These are phyloP conservation scores for Antheraea pernyi DNA, from an alignment of 1,140 invertebrate genomes.

Conservation along the genomic window DNA sequence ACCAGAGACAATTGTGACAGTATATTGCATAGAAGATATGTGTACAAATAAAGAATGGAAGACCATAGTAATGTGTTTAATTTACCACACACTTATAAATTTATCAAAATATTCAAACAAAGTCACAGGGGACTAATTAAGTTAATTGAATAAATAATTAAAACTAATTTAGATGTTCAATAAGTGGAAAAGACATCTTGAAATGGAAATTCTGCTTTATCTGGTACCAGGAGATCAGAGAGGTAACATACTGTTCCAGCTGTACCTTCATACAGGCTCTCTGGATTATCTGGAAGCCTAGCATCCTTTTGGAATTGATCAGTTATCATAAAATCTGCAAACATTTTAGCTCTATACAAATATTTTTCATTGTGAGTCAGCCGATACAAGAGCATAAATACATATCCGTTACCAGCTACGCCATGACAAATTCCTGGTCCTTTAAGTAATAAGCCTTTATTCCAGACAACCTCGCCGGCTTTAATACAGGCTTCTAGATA, in stretches of 20 bases:
- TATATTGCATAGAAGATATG: conserved; percentile 47
- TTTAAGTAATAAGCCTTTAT: conserved; percentile 89
- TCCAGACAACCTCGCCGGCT: conserved; percentile 89
- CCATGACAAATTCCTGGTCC: conserved; percentile 93
- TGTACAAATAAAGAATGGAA: conserved; percentile 51
- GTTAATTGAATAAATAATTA: too few relatives aligned
- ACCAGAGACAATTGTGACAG: conserved; percentile 32
- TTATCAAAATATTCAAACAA: too few relatives aligned
- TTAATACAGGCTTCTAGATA: conserved; percentile 85
- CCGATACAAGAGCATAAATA: conserved; percentile 89
- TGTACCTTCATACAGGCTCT: conserved; percentile 91
- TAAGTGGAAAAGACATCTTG: conserved; percentile 85
- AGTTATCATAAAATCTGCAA: conserved; percentile 87
- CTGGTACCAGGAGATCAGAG: conserved; percentile 86
- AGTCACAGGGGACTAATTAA: too few relatives aligned
- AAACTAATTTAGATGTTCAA: not conserved
- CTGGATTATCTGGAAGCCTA: conserved; percentile 89
- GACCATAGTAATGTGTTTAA: conserved; percentile 28
- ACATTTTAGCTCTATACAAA: conserved; percentile 86
- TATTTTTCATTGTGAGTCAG: conserved; percentile 86
- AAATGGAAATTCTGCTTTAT: conserved; percentile 90
- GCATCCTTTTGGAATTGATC: conserved; percentile 84
- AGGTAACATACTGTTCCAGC: conserved; percentile 92
- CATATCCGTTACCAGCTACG: conserved; percentile 91
- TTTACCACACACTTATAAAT: not conserved